Evolutionary conservation across 2,113 vertebrate species (phyloP).

Genomic region (Amphiprion ocellaris): DNA sequence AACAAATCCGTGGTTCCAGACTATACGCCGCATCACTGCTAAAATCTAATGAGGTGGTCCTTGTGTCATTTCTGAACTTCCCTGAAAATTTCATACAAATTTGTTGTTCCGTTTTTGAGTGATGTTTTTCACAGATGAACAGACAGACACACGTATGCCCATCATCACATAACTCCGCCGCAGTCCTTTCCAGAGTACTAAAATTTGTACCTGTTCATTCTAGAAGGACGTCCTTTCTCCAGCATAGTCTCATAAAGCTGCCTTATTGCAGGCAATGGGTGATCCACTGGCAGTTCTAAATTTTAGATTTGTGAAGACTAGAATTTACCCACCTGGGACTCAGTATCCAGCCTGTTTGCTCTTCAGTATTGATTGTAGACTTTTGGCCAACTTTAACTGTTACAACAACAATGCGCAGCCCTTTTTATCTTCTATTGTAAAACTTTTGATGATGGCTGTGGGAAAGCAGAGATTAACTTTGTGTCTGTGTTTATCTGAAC

Average conservation of each 20-base stretch:
- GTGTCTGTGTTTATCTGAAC: not conserved
- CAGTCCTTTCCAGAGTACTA: too few relatives aligned
- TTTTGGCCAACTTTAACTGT: conserved; percentile 25
- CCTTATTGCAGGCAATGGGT: conserved; percentile 21
- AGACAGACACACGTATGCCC: too few relatives aligned
- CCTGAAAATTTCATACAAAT: too few relatives aligned
- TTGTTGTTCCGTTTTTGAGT: too few relatives aligned
- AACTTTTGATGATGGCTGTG: not conserved
- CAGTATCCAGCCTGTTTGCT: conserved; percentile 26
- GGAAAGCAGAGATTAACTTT: not conserved
- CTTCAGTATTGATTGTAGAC: conserved; percentile 40
- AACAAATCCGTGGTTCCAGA: too few relatives aligned
- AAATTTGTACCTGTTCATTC: conserved; percentile 6
- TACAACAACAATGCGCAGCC: not conserved
- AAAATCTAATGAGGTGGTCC: too few relatives aligned
- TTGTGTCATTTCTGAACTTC: too few relatives aligned
- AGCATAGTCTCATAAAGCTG: conserved; percentile 27
- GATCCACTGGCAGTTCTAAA: conserved; percentile 23
- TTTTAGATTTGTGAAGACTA: conserved; percentile 31
- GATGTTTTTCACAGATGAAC: too few relatives aligned
- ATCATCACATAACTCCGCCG: too few relatives aligned
- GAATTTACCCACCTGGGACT: conserved; percentile 40
- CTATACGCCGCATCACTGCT: too few relatives aligned
- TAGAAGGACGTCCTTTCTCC: conserved; percentile 12
- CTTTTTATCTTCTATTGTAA: conserved; percentile 2